These are phyloP conservation scores for Drosophila melanosoma DNA, from an alignment of 2,888 invertebrate genomes.

Conservation along the genomic window DNA sequence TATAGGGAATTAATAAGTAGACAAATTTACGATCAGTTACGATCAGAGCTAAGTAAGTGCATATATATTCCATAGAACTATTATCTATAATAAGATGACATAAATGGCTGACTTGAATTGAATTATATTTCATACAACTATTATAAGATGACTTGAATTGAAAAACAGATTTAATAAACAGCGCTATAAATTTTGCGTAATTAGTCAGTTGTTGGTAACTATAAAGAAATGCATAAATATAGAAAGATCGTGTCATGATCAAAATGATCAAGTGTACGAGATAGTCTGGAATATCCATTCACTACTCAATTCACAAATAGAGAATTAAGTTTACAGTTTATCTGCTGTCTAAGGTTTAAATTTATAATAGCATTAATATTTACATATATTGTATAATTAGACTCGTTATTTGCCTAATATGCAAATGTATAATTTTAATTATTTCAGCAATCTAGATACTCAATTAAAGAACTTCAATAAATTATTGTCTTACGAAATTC, in stretches of 20 bases:
- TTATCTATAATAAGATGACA: not conserved
- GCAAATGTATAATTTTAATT: not conserved
- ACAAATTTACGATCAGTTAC: conserved; percentile 42
- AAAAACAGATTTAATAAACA: not conserved
- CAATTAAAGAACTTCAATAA: not conserved
- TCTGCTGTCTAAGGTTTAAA: not conserved
- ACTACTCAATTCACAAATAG: not conserved
- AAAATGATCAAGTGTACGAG: too few species aligned
- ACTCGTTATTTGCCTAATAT: not conserved
- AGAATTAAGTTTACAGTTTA: not conserved
- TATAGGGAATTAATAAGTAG: conserved; percentile 32
- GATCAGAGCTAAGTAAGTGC: conserved; percentile 1
- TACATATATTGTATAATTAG: not conserved
- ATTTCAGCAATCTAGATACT: not conserved
- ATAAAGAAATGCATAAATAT: not conserved
- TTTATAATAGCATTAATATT: not conserved
- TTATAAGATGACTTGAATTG: conserved; percentile 1
- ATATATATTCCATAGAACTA: not conserved
- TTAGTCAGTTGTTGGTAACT: not conserved
- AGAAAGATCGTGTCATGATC: not conserved
- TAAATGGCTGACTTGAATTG: conserved; percentile 5
- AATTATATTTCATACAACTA: not conserved
- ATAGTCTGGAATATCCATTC: not conserved
- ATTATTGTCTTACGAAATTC: not conserved
- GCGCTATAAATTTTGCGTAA: conserved; percentile 6